Base-by-base conservation (phyloP, 1,140 invertebrate genomes). In the Dendrolimus punctatus region DNA sequence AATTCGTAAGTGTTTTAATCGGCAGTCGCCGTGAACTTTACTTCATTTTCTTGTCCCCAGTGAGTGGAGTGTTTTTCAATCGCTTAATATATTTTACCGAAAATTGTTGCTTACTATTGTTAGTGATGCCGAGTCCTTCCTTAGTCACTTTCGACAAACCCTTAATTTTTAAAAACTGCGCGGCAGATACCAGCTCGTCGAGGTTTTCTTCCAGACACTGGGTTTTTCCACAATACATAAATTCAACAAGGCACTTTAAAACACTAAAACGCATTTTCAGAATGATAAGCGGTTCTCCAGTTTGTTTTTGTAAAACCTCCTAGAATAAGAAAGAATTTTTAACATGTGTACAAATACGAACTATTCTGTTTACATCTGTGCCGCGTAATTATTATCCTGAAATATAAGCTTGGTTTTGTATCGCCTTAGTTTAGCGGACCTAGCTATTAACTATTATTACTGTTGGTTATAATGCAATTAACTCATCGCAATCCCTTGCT, bases 191-290 rank as follows among this genome's bases (percentile, higher is more conserved):
- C 44, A 86, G 55, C 60, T 86, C 83, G 44, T 84, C 83, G 42
- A 86, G 71, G 57, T 86, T 77, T 57, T 86, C 83, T 67, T 85
- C 79, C 8, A 81, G 66, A 51, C 83, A 86, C 51, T 84, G 79
- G 8, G 83, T 86, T 72, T 84, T 84, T 2, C 83, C 83, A 48
- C 83, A 86, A 57, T 86, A 86, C 80, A 86, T 86, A 57, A 84
- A 86, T 57, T 86, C 83, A 9, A 86, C 80, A 2, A 84, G 60
- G 23, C 69, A 86, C 61, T 86, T 86, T 6, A 86, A 65, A 0
- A 86, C 83, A 58, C 75, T 76, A 52, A 83, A 84, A 44, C 74
- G 64, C 80, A 86, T 86, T 68, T 86, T 86, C 42, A 86, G 61
- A 54, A 86, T 84, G 42, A 86, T 83, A 36, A 86, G 55, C 5